A percentile compares a stretch with the other conserved stretches of the same genome.
Evolutionary conservation across 2,113 vertebrate genomes (phyloP).

Genomic region (Hippolais icterina): DNA sequence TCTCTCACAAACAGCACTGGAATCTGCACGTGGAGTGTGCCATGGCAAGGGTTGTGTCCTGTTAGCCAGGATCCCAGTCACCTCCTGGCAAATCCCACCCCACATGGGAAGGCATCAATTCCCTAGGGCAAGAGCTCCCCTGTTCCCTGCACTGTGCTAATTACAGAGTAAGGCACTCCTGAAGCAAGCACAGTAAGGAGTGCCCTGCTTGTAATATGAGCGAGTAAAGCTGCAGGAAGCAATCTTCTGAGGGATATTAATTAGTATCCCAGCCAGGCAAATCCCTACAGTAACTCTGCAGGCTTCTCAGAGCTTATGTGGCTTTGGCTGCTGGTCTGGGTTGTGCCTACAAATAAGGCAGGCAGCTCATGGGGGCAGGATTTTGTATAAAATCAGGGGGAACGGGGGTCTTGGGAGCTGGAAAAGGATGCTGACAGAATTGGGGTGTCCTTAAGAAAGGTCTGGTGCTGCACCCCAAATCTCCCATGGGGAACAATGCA

Average conservation of each 20-base stretch:
- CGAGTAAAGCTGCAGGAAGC: background rate
- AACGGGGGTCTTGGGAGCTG: rapidly evolving
- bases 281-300: background rate
- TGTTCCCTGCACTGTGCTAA: background rate
- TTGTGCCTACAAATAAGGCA: background rate
- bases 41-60: background rate
- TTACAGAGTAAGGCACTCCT: background rate
- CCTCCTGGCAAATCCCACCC: background rate
- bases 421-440: background rate
- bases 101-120: background rate
- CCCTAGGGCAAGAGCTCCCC: background rate
- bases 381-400: background rate
- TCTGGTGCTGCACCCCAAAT: background rate
- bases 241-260: background rate
- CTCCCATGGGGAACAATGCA: rapidly evolving
- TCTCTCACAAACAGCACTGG: background rate
- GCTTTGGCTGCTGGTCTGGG: background rate
- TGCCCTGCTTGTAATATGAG: background rate
- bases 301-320: background rate
- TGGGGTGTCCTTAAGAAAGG: background rate
- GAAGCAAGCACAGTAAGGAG: background rate
- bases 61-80: background rate
- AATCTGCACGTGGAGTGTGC: background rate
- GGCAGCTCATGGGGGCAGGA: background rate
- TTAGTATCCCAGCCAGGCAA: background rate